Evolutionary conservation across 2,888 invertebrate species (phyloP), one percentile per base, ranked within the genome.

Genomic region (Clusia tigrina): DNA sequence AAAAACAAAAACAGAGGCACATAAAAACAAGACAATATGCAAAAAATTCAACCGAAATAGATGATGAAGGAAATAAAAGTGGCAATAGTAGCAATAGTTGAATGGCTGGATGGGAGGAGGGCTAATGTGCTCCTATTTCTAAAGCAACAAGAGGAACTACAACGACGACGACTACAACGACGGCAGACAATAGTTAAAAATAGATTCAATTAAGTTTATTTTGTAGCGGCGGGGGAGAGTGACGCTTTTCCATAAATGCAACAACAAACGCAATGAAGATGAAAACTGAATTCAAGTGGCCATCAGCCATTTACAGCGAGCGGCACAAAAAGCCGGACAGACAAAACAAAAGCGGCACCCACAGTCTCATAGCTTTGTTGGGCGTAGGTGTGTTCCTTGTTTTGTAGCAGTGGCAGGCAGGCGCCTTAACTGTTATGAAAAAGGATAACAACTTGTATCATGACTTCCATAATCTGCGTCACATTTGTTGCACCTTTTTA

Each of bases 31-130:
- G 32, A 42, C 48, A 48, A 6, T 48, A 20, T 48, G 48, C 48
- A 74, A 71, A 69, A 65, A 68, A 69, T 67, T 70, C 65, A 70
- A 71, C 77, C 61, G 73, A 76, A 76, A 76, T 78, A 76, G 75
- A 73, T 73, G 77, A 72, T 70, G 69, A 76, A 67, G 63, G 62
- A 64, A 42, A 15, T 38, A 38, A 38, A 18, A 26, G n/a, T 20
- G 15, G n/a, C 3, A 42, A 42, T 15, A 15, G 48, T 20, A 6
- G 12, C 42, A 15, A 42, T 6, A 32, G 32, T 3, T 17, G 42
- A n/a, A 42, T 32, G 42, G 42, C 12, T n/a, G 18, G 48, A 5
- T 22, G 48, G 48, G 5, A 20, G 18, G 2, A 32, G 17, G 20
- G 46, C 18, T 5, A n/a, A 9, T 17, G 48, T 48, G 48, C 48